Evolutionary conservation across 1,140 invertebrate species (phyloP), one percentile per base, ranked within the genome.

Genomic region (Habropoda laboriosa): DNA sequence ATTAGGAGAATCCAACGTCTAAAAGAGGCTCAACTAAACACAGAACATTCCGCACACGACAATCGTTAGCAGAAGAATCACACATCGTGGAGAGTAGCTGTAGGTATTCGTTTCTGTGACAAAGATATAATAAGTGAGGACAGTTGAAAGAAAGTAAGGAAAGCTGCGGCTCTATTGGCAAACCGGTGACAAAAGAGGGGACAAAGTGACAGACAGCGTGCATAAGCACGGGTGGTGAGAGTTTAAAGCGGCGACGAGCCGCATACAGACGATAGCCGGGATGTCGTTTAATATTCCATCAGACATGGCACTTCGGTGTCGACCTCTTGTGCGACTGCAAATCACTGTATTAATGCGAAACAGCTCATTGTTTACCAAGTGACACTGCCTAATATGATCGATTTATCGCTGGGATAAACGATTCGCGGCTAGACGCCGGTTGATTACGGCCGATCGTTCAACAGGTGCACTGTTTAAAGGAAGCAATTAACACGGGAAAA

Each of bases 321-420:
- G 40, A 68, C 58, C 64, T 73, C 67, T 74, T 67, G 79, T 68
- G 79, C 76, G 85, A 87, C 82, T 86, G 70, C 81, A 86, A 89
- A 89, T 89, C 81, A 81, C 66, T 75, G 66, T 60, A 86, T 88
- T 87, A 88, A 86, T 82, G 64, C 73, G 66, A 75, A 81, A 87
- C 85, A 77, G 81, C 81, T 85, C 64, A 88, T 88, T 88, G 87
- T 88, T 88, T 80, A 57, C 76, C 55, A 35, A 42, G 4, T 21
- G 70, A 61, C 58, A 53, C 30, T 24, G 38, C 78, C 74, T 81
- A 81, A 83, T 78, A 58, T 64, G 60, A 79, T 78, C 64, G 75
- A 80, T 76, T 83, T 79, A 79, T 79, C 53, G 61, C 0, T 18
- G 51, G 21, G 32, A 30, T 61, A 63, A 79, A 64, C 64, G 38